Evolutionary conservation across 2,113 vertebrate species (phyloP), one percentile per base, ranked within the genome.

Genomic region (Microtus ochrogaster): DNA sequence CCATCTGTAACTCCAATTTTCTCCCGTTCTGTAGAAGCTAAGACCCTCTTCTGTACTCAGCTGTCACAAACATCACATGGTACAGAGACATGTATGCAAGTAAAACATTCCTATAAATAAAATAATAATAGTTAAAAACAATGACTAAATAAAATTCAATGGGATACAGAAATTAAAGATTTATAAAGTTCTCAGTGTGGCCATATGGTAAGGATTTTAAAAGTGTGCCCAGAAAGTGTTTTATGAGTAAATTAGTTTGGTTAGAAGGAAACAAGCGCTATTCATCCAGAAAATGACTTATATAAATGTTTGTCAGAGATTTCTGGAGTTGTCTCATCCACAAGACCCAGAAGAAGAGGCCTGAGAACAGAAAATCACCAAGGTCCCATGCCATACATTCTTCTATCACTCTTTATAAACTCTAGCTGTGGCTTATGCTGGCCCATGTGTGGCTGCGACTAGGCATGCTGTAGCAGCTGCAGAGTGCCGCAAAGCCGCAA

Each of bases 381-480:
- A 41, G 26, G 10, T 2, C 5, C 19, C 28, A 13, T 70, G 24
- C 10, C 36, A 52, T 68, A 14, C 2, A 49, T 52, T 79, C 61
- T 79, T 79, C 0, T 21, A 30, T 17, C 58, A 28, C 22, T 4
- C 7, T 36, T 68, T 39, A 16, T 9, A 9, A 30, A 3, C 0
- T 5, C 30, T 26, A 68, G 44, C 16, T 81, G 5, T 55, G 49
- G 11, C 28, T 83, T 83, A 24, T 7, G 2, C 12, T 26, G 66
- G 2, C 0, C 49, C 28, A 7, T 14, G 21, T 19, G 1, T 58
- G 19, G n/a, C 28, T 72, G 33, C 5, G 12, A 30, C 6, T 2
- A 44, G 30, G 21, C 49, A 44, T 26, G 5, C 12, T 61, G 7
- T 36, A 41, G 28, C 17, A 33, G 19, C 19, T 24, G 8, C n/a